phyloP scores from a whole-genome alignment of 2,888 invertebrate genomes.

The Empis stercorea region DNA sequence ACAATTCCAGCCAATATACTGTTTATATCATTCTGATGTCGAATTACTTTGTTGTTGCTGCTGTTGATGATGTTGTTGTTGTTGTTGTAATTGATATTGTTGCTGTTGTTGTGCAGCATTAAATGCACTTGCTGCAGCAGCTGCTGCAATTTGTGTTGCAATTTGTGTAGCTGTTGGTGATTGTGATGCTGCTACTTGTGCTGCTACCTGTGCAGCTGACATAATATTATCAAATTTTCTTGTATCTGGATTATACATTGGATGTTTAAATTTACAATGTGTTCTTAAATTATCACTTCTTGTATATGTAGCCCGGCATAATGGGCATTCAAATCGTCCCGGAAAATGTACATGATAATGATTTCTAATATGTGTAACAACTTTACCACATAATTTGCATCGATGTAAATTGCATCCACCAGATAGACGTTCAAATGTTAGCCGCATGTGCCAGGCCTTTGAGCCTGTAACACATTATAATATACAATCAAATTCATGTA shows the following conservation, averaged over 20 bases:
- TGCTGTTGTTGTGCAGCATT: constrained; percentile 26
- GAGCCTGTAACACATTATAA: constrained; percentile 76
- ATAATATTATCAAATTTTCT: constrained; percentile 69
- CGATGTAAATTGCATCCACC: constrained; percentile 87
- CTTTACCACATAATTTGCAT: constrained; percentile 88
- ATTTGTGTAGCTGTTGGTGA: constrained; percentile 42
- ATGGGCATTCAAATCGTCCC: constrained; percentile 81
- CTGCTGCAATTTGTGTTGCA: constrained; percentile 35
- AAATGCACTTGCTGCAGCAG: constrained; percentile 35
- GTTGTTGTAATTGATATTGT: constrained; percentile 21
- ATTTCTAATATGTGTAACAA: constrained; percentile 88
- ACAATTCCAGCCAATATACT: constrained; percentile 35
- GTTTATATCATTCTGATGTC: constrained; percentile 27
- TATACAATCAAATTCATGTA: too few relatives aligned
- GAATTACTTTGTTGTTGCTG: constrained; percentile 27
- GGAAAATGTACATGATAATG: constrained; percentile 91
- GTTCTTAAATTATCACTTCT: constrained; percentile 86
- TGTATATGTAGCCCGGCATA: constrained; percentile 82
- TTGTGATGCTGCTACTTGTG: constrained; percentile 28
- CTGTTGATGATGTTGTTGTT: constrained; percentile 27
- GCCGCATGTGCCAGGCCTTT: constrained; percentile 91
- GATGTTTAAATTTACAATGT: constrained; percentile 88
- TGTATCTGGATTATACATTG: constrained; percentile 73
- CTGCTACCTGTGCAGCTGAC: constrained; percentile 41
- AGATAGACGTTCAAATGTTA: constrained; percentile 86